Base-by-base conservation (phyloP, 2,888 invertebrate species). In the Ischnus inquisitorius region DNA sequence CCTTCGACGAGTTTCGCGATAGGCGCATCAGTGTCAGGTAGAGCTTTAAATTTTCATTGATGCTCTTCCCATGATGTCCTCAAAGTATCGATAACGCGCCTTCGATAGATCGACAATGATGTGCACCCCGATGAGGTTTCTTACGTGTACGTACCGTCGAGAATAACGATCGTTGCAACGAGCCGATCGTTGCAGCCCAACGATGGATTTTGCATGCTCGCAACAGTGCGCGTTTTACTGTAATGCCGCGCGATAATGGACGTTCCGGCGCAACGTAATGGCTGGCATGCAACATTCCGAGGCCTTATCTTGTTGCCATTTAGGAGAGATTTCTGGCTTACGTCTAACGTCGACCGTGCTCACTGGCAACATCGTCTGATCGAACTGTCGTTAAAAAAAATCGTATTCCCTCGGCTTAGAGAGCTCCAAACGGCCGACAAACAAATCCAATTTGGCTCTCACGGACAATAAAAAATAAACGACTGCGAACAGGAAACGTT, bases 91-190 rank as follows among this genome's bases (percentile, higher is more conserved):
- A 75, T 82, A 78, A 79, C 10, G 19, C 64, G 54, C 10, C 8
- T 57, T 2, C 62, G 65, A 75, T 75, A 64, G 82, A 82, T 82
- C 71, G 75, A 57, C 69, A 77, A 82, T 77, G 79, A 82, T 76
- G 72, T 76, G 69, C 75, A 41, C 51, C 46, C 34, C 41, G 51
- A 14, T 62, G 81, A 22, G 28, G 25, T n/a, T 34, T 62, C 19
- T n/a, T 22, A 19, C 46, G 34, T 57, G 14, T 39, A 8, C 12
- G 71, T 22, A 14, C 16, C 71, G 51, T 54, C 2, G 22, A 34
- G 46, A 69, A 71, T 28, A 57, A 48, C 62, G 34, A 62, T 41
- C 46, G 46, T 34, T 74, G 34, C 74, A 62, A 39, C 69, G 43
- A 2, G 34, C 71, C 16, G 39, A 64, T n/a, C 75, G 68, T 78